Percentiles rank a stretch among this genome's conserved stretches.
These are phyloP conservation scores for Cheilinus undulatus DNA, from an alignment of 2,113 vertebrate genomes.

Conservation along the genomic window DNA sequence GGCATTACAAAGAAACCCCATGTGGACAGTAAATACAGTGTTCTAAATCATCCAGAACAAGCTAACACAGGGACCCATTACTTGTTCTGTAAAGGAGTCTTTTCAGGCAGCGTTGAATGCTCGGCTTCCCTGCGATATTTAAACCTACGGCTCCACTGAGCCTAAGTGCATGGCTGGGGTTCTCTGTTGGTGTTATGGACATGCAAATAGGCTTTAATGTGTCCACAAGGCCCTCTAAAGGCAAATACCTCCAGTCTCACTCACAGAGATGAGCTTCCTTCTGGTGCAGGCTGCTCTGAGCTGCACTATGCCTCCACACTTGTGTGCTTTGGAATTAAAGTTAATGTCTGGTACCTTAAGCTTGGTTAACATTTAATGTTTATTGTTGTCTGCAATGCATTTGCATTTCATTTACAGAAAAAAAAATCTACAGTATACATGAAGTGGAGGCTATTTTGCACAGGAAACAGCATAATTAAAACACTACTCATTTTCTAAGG, in stretches of 20 bases:
- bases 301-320: slow-evolving; percentile 39
- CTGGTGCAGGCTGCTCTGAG: slow-evolving; percentile 48
- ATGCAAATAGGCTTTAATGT: slow-evolving; percentile 85
- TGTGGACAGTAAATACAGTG: slow-evolving; percentile 32
- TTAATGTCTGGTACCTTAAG: slow-evolving; percentile 40
- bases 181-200: slow-evolving; percentile 79
- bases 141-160: slow-evolving; percentile 79
- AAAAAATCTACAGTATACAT: background rate
- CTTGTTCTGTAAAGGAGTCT: slow-evolving; percentile 70
- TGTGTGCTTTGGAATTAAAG: slow-evolving; percentile 49
- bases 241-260: slow-evolving; percentile 78
- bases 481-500: too few relatives aligned
- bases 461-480: too few relatives aligned
- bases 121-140: slow-evolving; percentile 76
- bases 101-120: slow-evolving; percentile 57
- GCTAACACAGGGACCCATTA: slow-evolving; percentile 76
- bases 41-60: slow-evolving; percentile 83
- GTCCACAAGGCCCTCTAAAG: slow-evolving; percentile 83
- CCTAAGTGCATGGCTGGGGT: slow-evolving; percentile 73
- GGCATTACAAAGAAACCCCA: slow-evolving; percentile 37
- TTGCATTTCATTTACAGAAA: background rate
- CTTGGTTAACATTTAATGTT: slow-evolving; percentile 39
- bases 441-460: background rate
- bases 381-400: slow-evolving; percentile 26
- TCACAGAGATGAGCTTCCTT: slow-evolving; percentile 71